A percentile compares a stretch with the other conserved stretches of the same genome.
These are phyloP conservation scores for Drosophila lini DNA, from an alignment of 1,140 invertebrate genomes.

Conservation along the genomic window DNA sequence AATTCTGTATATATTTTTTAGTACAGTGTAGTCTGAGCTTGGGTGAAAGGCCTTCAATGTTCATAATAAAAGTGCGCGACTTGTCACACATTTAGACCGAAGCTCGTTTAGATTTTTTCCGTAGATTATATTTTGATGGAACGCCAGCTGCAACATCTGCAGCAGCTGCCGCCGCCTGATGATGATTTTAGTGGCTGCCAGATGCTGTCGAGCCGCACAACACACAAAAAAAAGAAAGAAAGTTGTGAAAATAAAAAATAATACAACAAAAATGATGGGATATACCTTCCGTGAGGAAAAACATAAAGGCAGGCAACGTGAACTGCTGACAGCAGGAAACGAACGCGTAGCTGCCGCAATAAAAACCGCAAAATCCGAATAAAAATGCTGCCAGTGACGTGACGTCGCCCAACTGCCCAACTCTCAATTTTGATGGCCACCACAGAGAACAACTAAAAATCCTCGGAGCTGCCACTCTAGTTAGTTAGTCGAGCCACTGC, in stretches of 20 bases:
- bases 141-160: constrained; percentile 33
- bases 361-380: constrained; percentile 73
- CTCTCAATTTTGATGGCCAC: constrained; percentile 60
- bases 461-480: constrained; percentile 46
- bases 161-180: constrained; percentile 37
- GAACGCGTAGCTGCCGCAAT: constrained; percentile 40
- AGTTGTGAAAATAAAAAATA: constrained; percentile 16
- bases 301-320: constrained; percentile 49
- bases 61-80: constrained; percentile 70
- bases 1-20: too few species aligned
- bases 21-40: constrained; percentile 16
- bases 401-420: constrained; percentile 37
- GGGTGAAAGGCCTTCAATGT: constrained; percentile 49
- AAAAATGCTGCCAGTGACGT: constrained; percentile 67
- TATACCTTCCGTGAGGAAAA: constrained; percentile 29
- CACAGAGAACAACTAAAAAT: constrained; percentile 55
- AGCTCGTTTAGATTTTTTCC: constrained; percentile 72
- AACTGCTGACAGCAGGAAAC: constrained; percentile 64
- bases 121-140: constrained; percentile 72
- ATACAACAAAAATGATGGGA: constrained; percentile 12
- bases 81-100: constrained; percentile 71
- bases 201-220: constrained; percentile 34
- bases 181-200: constrained; percentile 59
- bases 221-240: not conserved
- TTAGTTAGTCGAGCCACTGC: constrained; percentile 59